Percentiles rank a stretch among this genome's conserved stretches.
Evolutionary conservation across 2,888 invertebrate genomes (phyloP).

Genomic region (Cyrtodaria siliqua): DNA sequence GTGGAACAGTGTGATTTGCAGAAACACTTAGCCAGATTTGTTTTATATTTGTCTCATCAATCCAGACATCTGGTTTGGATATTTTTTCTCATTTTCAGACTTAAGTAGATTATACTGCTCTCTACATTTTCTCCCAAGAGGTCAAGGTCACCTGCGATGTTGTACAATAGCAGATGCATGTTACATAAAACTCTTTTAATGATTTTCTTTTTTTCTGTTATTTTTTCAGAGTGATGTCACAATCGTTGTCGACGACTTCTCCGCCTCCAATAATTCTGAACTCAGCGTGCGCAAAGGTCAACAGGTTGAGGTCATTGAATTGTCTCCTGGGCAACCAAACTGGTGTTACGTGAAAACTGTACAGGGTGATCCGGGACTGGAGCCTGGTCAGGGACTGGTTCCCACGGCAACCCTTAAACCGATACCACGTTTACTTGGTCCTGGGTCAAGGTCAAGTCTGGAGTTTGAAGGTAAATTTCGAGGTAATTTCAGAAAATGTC

Average conservation of each 20-base stretch:
- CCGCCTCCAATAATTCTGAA: constrained; percentile 91
- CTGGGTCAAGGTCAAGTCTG: constrained; percentile 82
- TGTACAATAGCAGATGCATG: too few relatives aligned
- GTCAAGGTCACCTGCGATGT: too few relatives aligned
- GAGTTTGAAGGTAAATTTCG: constrained; percentile 83
- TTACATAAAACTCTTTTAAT: too few relatives aligned
- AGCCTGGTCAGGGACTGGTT: constrained; percentile 84
- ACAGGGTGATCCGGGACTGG: constrained; percentile 70
- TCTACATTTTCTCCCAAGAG: too few relatives aligned
- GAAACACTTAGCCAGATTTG: too few relatives aligned
- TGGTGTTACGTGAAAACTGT: constrained; percentile 85
- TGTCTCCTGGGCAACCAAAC: constrained; percentile 86
- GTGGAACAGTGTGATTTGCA: too few relatives aligned
- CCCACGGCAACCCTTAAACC: constrained; percentile 85
- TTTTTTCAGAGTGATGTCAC: constrained; percentile 78
- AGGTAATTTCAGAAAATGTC: background rate
- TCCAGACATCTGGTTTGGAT: too few relatives aligned
- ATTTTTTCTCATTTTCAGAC: too few relatives aligned
- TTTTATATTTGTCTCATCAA: too few relatives aligned
- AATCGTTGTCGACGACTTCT: constrained; percentile 90
- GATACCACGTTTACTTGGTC: constrained; percentile 80
- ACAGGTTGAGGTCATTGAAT: constrained; percentile 96
- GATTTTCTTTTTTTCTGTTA: too few relatives aligned
- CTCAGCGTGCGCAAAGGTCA: constrained; percentile 95
- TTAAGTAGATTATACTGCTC: too few relatives aligned